Base-by-base conservation (phyloP, 2,888 invertebrate species). In the Mechanitis mazaeus region DNA sequence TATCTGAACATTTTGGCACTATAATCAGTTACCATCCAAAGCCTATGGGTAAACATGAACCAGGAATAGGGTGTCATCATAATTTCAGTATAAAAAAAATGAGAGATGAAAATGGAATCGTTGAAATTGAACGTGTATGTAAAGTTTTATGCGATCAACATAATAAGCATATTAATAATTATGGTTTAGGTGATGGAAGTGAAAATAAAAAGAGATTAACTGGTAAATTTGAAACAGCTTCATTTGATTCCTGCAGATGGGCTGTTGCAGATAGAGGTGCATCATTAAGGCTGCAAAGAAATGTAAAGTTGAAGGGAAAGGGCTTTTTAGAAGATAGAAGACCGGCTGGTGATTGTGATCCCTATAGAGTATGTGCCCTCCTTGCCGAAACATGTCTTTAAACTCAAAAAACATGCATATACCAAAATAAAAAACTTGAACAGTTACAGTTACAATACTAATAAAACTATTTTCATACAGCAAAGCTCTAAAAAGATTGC, bases 261-360 rank as follows among this genome's bases (percentile, higher is more conserved):
- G 97, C 95, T 55, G 95, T 98, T 2, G 98, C 97, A 56, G 97
- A 98, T 84, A 94, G 98, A 67, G 96, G 95, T 55, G 95, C 95
- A 72, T 97, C 97, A 72, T 95, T 99, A 76, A 94, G 98, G 71
- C 95, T 98, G 75, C 98, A 98, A n/a, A 93, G 97, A 60, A 94
- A 94, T 65, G 96, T 97, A 60, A 94, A 94, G 50, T 94, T 94
- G 69, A 94, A 96, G 38, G 94, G 95, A 73, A 95, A 94, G 80
- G 98, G 98, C 1, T 98, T 97, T 80, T 91, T 98, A 69, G 98
- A 98, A 87, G 98, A 98, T 87, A 92, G 98, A 67, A 92, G 98
- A 75, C 97, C 97, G 38, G 93, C 96, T 64, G 96, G 96, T 61
- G 97, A 97, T 83, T 97, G 96, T 85, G 97, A 97, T 88, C 97